These are phyloP conservation scores for Andricus quercusramuli DNA, from an alignment of 2,888 invertebrate species.

Conservation along the genomic window DNA sequence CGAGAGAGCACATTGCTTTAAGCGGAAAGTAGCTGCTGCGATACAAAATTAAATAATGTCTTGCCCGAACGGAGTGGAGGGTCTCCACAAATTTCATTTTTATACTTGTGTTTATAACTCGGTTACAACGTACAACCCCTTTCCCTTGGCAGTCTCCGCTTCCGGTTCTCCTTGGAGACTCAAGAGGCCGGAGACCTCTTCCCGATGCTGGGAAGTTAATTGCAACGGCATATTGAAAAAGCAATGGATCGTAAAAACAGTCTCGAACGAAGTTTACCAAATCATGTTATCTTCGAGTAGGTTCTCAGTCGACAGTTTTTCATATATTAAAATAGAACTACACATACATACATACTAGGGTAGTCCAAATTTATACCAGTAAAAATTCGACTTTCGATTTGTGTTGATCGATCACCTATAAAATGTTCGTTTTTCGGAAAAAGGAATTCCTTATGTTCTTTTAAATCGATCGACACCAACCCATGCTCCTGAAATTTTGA, in stretches of 20 bases:
- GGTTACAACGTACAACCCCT: constrained; percentile 62
- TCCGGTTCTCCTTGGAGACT: constrained; percentile 39
- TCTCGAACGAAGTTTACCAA: constrained; percentile 37
- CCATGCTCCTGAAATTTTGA: no score
- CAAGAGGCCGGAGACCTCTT: constrained; percentile 40
- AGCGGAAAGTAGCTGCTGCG: constrained; percentile 36
- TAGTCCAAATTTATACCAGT: no score
- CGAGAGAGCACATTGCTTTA: constrained; percentile 36
- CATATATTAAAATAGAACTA: constrained; percentile 10
- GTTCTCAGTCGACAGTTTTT: constrained; percentile 16
- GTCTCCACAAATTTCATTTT: constrained; percentile 67
- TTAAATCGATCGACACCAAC: no score
- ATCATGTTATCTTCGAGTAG: constrained; percentile 39
- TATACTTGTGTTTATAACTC: constrained; percentile 68
- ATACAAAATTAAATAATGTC: constrained; percentile 63
- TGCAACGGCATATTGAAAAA: constrained; percentile 41
- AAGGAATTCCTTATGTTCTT: no score
- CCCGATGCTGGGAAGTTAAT: constrained; percentile 25
- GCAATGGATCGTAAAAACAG: constrained; percentile 42
- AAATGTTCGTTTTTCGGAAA: no score
- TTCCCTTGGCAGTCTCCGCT: constrained; percentile 46
- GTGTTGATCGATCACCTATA: no score
- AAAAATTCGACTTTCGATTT: no score
- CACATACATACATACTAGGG: not conserved
- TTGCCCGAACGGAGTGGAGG: constrained; percentile 58